Evolutionary conservation across 1,140 invertebrate species (phyloP), one percentile per base, ranked within the genome.

Genomic region (Paralvinella palmiformis): DNA sequence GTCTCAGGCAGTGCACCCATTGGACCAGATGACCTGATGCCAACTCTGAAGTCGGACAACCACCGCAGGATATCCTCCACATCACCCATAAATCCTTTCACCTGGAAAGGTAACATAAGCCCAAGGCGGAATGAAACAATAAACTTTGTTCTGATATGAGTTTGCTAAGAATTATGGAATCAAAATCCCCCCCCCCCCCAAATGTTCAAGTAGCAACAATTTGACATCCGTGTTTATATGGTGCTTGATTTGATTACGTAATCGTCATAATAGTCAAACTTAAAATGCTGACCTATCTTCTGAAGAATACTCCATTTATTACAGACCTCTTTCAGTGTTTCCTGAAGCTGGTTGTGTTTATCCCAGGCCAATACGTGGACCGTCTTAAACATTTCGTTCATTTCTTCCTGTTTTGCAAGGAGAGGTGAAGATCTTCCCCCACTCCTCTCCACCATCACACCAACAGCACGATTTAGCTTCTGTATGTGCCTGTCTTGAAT

Each of bases 1-100:
- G 95, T 98, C 81, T 98, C 95, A 0, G 96, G 96, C 35, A 99
- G 82, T 6, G 94, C 94, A 17, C 94, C 94, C 45, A 96, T 93
- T 0, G 94, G 94, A 80, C 96, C 94, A 24, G 91, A 93, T 1
- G 90, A 89, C 4, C 92, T 90, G 59, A 99, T 89, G 10, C 94
- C 88, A 58, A 88, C 86, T 76, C 97, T 91, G 45, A 98, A 88
- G 77, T 99, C 96, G 65, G 88, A 89, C 37, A 99, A 79, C 94
- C 94, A 98, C 5, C 92, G 88, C 0, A 97, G 81, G 2, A 96
- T 84, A 75, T 98, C 94, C 78, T 98, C 93, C 61, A 98, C 91
- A 78, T 98, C 95, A 15, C 91, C 91, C 68, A 91, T 91, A 81
- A 96, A 98, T 71, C 85, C 87, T 73, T 96, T 94, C 2, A 95